Evolutionary conservation across 1,140 invertebrate genomes (phyloP).

Genomic region (Steinernema khuongi): DNA sequence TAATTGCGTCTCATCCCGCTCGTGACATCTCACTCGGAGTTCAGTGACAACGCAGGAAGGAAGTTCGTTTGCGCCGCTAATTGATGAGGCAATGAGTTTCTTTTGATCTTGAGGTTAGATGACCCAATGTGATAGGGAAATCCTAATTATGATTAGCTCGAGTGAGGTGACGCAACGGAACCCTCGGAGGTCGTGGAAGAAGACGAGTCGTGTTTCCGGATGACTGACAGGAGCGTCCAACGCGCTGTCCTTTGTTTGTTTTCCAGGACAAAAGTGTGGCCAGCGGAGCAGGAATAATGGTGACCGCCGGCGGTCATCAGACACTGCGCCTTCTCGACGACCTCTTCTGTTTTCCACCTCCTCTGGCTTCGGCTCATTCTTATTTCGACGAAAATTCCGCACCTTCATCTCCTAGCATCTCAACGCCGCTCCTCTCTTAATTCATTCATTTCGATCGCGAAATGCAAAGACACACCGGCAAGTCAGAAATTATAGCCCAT

Average conservation of each 20-base stretch:
- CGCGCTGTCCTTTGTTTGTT: background rate
- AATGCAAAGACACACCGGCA: conserved; percentile 11
- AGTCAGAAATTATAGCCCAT: conserved; percentile 8
- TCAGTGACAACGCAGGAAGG: background rate
- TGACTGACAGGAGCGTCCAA: background rate
- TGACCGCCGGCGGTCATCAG: background rate
- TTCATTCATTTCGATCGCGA: conserved; percentile 3
- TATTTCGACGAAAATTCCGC: background rate
- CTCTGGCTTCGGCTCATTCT: background rate
- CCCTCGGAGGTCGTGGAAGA: background rate
- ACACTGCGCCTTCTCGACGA: background rate
- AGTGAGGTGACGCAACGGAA: conserved; percentile 2
- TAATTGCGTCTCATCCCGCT: background rate
- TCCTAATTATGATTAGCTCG: conserved; percentile 14
- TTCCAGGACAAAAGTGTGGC: background rate
- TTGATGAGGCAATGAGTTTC: conserved; percentile 10
- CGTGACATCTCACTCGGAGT: background rate
- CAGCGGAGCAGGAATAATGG: background rate
- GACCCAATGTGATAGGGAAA: conserved; percentile 4
- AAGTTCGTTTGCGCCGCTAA: background rate
- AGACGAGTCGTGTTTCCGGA: conserved; percentile 6
- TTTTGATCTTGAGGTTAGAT: conserved; percentile 15
- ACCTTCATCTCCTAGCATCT: background rate
- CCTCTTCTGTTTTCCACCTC: background rate
- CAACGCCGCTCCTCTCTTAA: background rate